These are phyloP conservation scores for Enteromius thamalakanensis DNA, from an alignment of 2,797 vertebrate genomes.

Conservation along the genomic window DNA sequence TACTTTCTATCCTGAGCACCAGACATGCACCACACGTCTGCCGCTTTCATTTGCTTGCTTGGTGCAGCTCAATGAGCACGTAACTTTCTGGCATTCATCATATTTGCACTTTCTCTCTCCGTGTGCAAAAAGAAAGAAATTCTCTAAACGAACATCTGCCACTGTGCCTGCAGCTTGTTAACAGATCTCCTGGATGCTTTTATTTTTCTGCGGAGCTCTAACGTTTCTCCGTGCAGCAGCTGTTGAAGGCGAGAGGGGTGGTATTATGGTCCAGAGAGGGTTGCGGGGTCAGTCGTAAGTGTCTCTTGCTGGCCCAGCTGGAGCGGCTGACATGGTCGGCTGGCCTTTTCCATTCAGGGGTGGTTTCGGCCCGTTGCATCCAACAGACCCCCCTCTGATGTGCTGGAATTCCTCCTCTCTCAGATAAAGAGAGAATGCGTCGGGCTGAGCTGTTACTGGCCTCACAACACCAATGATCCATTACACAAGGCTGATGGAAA, in stretches of 20 bases:
- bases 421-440: constrained; percentile 65
- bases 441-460: constrained; percentile 53
- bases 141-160: constrained; percentile 68
- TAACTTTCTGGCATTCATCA: constrained; percentile 62
- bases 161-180: constrained; percentile 63
- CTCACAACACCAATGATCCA: constrained; percentile 47
- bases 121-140: constrained; percentile 62
- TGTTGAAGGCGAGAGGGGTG: constrained; percentile 61
- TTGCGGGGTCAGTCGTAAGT: constrained; percentile 67
- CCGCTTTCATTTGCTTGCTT: constrained; percentile 51
- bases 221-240: constrained; percentile 67
- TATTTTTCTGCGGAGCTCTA: constrained; percentile 66
- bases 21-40: constrained; percentile 7
- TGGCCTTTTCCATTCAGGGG: constrained; percentile 74
- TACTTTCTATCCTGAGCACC: neutral
- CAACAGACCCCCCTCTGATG: constrained; percentile 74
- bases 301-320: constrained; percentile 73
- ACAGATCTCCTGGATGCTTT: constrained; percentile 68
- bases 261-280: constrained; percentile 49
- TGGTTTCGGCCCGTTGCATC: constrained; percentile 73
- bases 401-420: constrained; percentile 70
- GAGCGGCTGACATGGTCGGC: constrained; percentile 71
- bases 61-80: constrained; percentile 60
- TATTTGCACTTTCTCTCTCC: constrained; percentile 66
- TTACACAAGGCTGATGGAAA: constrained; percentile 43